Evolutionary conservation across 2,888 invertebrate genomes (phyloP).

Genomic region (Theodoxus fluviatilis): DNA sequence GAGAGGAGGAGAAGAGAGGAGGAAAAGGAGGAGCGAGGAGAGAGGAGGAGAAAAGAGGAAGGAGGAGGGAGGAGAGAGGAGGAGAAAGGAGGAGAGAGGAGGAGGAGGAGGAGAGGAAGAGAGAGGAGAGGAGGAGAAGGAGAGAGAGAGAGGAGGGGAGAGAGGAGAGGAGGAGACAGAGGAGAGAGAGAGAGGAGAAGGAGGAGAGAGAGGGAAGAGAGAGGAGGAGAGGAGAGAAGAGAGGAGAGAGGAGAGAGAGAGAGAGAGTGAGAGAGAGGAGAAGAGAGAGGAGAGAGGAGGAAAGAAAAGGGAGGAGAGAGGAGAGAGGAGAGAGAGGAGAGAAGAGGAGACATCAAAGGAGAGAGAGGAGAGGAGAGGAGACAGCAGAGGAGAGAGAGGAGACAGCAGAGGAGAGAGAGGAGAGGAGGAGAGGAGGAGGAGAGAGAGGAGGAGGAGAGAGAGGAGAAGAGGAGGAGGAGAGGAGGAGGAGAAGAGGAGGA

Average conservation of each 20-base stretch:
- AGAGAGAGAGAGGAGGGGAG: background rate
- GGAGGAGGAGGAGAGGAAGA: background rate
- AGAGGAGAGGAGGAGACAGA: rapidly evolving
- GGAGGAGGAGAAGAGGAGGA: background rate
- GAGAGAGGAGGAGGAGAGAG: background rate
- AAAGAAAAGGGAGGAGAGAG: background rate
- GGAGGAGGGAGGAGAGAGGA: too few species aligned
- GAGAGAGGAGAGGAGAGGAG: background rate
- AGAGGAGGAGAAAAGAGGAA: too few species aligned
- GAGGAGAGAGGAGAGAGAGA: background rate
- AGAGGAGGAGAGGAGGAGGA: background rate
- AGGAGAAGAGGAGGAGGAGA: background rate
- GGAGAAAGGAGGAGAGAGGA: background rate
- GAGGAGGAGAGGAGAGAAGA: background rate
- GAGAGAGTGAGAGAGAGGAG: background rate
- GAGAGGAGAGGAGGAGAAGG: background rate
- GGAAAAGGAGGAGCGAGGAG: too few species aligned
- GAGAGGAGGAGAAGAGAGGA: background rate
- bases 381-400: background rate
- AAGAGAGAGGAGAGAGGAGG: background rate
- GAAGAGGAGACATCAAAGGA: background rate
- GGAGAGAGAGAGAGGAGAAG: background rate
- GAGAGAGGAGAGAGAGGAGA: background rate
- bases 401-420: background rate
- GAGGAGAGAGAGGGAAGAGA: too few species aligned